Evolutionary conservation across 2,113 vertebrate species (phyloP).

Genomic region (pig (Sus scrofa)): T2T-Sscrofa CM000824.6:38080501-38081000

Average conservation of each 20-base stretch:
- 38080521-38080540: too few relatives aligned
- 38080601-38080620: too few relatives aligned
- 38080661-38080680: background rate
- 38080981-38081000: background rate
- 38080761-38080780: background rate
- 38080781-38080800: background rate
- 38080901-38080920: background rate
- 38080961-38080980: background rate
- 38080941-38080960: slow-evolving; percentile 14
- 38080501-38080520: too few relatives aligned
- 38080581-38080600: too few relatives aligned
- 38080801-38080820: background rate
- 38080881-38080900: background rate
- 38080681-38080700: background rate
- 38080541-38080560: too few relatives aligned
- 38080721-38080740: background rate
- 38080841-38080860: background rate
- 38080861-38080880: background rate
- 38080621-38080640: too few relatives aligned
- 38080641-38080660: too few relatives aligned
- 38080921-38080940: background rate
- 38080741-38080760: background rate
- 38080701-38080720: background rate
- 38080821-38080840: background rate
- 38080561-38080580: too few relatives aligned